Percentiles rank a stretch among this genome's conserved stretches.
Evolutionary conservation across 2,888 invertebrate species (phyloP).

Genomic region (Lomographa bimaculata): DNA sequence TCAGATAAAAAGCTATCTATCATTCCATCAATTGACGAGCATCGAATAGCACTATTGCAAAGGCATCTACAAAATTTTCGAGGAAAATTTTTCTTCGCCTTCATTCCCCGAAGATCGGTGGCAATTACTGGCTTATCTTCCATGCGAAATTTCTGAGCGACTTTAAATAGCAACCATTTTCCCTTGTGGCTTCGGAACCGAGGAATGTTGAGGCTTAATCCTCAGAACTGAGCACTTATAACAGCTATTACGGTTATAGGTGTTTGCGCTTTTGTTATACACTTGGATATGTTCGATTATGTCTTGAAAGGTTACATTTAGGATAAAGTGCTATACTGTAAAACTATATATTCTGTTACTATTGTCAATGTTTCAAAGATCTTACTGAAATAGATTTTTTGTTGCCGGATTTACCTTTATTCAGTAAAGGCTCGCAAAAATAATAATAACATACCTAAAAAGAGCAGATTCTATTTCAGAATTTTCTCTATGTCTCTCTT

Average conservation of each 20-base stretch:
- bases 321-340: too few species aligned
- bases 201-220: constrained; percentile 52
- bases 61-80: constrained; percentile 49
- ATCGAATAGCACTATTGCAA: constrained; percentile 44
- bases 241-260: constrained; percentile 51
- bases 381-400: too few species aligned
- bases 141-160: constrained; percentile 71
- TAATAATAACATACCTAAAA: too few species aligned
- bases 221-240: constrained; percentile 50
- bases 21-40: constrained; percentile 17
- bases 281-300: too few species aligned
- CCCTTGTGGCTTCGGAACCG: constrained; percentile 54
- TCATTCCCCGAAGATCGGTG: constrained; percentile 59
- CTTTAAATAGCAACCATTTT: constrained; percentile 74
- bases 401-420: too few species aligned
- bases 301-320: too few species aligned
- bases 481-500: too few species aligned
- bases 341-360: too few species aligned
- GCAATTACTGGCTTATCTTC: constrained; percentile 71
- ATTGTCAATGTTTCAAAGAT: too few species aligned
- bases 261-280: constrained; percentile 43
- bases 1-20: constrained; percentile 6
- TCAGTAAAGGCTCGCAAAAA: too few species aligned
- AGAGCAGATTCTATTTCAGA: too few species aligned
- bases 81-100: constrained; percentile 41